A percentile compares a stretch with the other conserved stretches of the same genome.
These are phyloP conservation scores for Chloroclystis v-ata DNA, from an alignment of 2,888 invertebrate genomes.

Conservation along the genomic window DNA sequence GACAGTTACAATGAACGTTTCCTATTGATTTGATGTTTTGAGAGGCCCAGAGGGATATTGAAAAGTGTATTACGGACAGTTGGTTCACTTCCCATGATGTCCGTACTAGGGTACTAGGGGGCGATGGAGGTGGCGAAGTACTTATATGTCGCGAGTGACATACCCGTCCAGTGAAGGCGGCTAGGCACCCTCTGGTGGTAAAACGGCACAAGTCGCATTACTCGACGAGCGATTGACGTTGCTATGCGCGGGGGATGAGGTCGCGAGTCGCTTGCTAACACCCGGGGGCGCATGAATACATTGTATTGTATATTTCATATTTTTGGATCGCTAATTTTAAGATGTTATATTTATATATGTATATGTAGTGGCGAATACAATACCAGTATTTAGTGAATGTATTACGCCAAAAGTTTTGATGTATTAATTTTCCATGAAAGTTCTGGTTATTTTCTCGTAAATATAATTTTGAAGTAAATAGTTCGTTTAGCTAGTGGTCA, in stretches of 20 bases:
- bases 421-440: conserved; percentile 74
- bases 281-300: conserved; percentile 71
- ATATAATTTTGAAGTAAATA: conserved; percentile 40
- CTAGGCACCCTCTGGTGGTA: conserved; percentile 68
- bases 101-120: conserved; percentile 11
- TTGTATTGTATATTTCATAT: conserved; percentile 79
- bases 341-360: conserved; percentile 79
- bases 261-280: conserved; percentile 51
- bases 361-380: conserved; percentile 76
- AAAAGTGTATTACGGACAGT: conserved; percentile 34
- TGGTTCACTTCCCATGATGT: conserved; percentile 18
- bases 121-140: conserved; percentile 18
- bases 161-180: conserved; percentile 76
- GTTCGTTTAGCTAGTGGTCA: conserved; percentile 77
- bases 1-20: conserved; percentile 29
- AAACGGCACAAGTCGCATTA: conserved; percentile 55
- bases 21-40: conserved; percentile 43
- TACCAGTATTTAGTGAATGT: conserved; percentile 73
- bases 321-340: conserved; percentile 79
- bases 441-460: conserved; percentile 51
- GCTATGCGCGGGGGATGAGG: conserved; percentile 31
- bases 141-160: conserved; percentile 56
- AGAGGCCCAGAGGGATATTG: conserved; percentile 57
- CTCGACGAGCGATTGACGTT: conserved; percentile 46
- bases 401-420: conserved; percentile 78